Evolutionary conservation across 2,888 invertebrate species (phyloP).

Genomic region (Megamerina dolium): DNA sequence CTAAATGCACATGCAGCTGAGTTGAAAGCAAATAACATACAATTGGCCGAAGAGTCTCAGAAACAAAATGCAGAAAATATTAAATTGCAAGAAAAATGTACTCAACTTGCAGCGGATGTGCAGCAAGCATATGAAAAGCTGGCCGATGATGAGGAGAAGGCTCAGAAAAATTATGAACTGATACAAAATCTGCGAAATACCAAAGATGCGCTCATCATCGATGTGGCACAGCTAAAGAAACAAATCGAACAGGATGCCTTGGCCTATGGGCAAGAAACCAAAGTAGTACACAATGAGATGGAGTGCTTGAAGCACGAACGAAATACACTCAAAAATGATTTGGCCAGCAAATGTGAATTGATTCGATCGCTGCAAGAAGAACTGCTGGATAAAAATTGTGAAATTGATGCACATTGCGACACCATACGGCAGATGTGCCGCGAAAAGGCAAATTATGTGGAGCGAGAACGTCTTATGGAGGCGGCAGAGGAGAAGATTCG

Average conservation of each 20-base stretch:
- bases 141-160: constrained; percentile 27
- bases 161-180: constrained; percentile 28
- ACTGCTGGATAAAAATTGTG: constrained; percentile 42
- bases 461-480: constrained; percentile 45
- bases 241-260: constrained; percentile 45
- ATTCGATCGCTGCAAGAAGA: constrained; percentile 45
- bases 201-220: constrained; percentile 33
- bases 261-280: constrained; percentile 39
- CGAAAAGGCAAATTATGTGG: constrained; percentile 39
- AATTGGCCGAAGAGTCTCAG: constrained; percentile 23
- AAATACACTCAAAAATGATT: constrained; percentile 40
- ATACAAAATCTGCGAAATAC: constrained; percentile 35
- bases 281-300: constrained; percentile 37
- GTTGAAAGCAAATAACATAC: constrained; percentile 19
- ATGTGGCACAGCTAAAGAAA: constrained; percentile 34
- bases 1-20: constrained; percentile 19
- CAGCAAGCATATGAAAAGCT: constrained; percentile 29
- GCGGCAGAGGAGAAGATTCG: constrained; percentile 44
- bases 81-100: constrained; percentile 20
- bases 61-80: constrained; percentile 24
- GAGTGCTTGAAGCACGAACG: constrained; percentile 43
- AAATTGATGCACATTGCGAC: constrained; percentile 45
- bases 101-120: constrained; percentile 30
- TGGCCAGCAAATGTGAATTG: constrained; percentile 43
- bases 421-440: constrained; percentile 41